Conservation (phyloP, 2,888 invertebrate genomes). For the Noctua fimbriata region DNA sequence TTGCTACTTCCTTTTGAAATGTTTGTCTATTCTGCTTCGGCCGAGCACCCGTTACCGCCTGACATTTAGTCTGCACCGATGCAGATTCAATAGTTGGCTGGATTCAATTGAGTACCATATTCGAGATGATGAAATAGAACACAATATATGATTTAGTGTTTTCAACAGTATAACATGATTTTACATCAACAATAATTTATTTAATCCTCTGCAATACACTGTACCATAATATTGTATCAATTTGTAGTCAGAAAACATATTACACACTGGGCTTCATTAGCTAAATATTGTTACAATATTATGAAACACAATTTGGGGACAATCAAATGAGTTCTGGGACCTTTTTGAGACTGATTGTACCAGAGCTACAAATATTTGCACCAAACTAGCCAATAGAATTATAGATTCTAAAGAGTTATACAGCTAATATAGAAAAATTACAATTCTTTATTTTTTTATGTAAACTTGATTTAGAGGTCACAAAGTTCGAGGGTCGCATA, state of each 20-base stretch:
- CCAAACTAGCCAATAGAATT: neutral
- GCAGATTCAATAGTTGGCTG: neutral
- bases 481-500: slow-evolving; percentile 63
- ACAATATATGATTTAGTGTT: neutral
- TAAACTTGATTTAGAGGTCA: slow-evolving; percentile 40
- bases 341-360: neutral
- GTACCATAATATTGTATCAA: neutral
- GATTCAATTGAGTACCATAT: neutral
- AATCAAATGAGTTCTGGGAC: neutral
- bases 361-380: neutral
- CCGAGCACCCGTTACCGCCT: neutral
- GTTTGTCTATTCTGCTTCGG: slow-evolving; percentile 23
- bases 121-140: neutral
- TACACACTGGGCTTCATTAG: neutral
- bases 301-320: neutral
- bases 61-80: neutral
- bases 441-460: neutral
- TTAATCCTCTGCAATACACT: neutral
- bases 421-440: slow-evolving; percentile 1
- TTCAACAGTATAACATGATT: neutral
- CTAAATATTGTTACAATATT: neutral
- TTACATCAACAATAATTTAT: neutral
- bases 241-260: neutral
- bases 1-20: slow-evolving; percentile 4
- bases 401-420: neutral